A percentile compares a stretch with the other conserved stretches of the same genome.
Conservation (phyloP, 2,888 invertebrate genomes). For the Cataglyphis albicans region DNA sequence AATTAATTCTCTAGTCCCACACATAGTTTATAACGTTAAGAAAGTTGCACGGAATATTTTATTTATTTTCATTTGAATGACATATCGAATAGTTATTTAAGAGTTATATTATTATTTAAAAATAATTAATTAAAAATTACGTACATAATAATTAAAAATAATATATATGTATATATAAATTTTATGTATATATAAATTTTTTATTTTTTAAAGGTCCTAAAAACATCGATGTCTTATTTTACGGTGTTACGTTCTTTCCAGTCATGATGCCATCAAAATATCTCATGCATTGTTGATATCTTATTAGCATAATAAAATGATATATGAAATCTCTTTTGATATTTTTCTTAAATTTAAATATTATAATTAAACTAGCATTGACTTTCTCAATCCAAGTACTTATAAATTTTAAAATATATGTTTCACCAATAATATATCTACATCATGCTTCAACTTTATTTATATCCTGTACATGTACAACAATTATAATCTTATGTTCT, state of each 20-base stretch:
- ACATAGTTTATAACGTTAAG: background rate
- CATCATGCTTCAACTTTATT: background rate
- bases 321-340: background rate
- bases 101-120: background rate
- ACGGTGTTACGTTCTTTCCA: constrained; percentile 29
- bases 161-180: background rate
- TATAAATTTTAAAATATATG: background rate
- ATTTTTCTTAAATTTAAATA: background rate
- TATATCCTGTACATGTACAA: background rate
- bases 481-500: background rate
- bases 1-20: background rate
- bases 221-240: constrained; percentile 41
- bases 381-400: background rate
- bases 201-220: constrained; percentile 21
- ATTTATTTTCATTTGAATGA: background rate
- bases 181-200: background rate
- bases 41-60: background rate
- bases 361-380: background rate
- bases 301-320: constrained; percentile 6
- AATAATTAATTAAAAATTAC: background rate
- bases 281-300: background rate
- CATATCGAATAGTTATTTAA: background rate
- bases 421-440: background rate
- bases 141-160: background rate
- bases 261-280: background rate